phyloP scores from a whole-genome alignment of 2,797 vertebrate species.

The Rousettus madagascariensis region DNA sequence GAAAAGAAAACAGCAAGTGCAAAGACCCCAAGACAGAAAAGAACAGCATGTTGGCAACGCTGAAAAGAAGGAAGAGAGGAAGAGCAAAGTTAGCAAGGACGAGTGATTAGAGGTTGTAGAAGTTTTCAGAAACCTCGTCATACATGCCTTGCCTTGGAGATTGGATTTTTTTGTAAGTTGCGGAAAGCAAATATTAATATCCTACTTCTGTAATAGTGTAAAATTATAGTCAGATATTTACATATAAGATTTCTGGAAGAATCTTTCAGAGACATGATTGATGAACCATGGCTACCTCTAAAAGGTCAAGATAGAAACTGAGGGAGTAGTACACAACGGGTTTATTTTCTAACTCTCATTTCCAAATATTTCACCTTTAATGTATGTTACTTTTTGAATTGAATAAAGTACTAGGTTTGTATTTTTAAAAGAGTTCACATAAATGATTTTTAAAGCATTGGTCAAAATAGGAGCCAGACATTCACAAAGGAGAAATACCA shows the following conservation, averaged over 20 bases:
- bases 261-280: neutral
- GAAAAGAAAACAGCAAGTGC: neutral
- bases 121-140: neutral
- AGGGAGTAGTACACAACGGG: neutral
- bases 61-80: neutral
- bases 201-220: neutral
- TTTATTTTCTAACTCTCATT: neutral
- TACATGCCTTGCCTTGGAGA: neutral
- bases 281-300: neutral
- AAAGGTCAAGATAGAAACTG: neutral
- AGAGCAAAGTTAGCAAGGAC: neutral
- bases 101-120: neutral
- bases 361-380: conserved; percentile 15
- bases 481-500: conserved; percentile 26
- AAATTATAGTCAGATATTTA: neutral
- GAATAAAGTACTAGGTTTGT: conserved; percentile 34
- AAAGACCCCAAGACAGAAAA: neutral
- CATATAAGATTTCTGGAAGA: neutral
- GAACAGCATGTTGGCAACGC: neutral
- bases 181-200: neutral
- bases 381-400: neutral
- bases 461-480: neutral
- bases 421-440: neutral
- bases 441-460: conserved; percentile 34
- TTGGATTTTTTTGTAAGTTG: neutral